phyloP scores from a whole-genome alignment of 1,140 invertebrate genomes.

The Macrostomum lignano region DNA sequence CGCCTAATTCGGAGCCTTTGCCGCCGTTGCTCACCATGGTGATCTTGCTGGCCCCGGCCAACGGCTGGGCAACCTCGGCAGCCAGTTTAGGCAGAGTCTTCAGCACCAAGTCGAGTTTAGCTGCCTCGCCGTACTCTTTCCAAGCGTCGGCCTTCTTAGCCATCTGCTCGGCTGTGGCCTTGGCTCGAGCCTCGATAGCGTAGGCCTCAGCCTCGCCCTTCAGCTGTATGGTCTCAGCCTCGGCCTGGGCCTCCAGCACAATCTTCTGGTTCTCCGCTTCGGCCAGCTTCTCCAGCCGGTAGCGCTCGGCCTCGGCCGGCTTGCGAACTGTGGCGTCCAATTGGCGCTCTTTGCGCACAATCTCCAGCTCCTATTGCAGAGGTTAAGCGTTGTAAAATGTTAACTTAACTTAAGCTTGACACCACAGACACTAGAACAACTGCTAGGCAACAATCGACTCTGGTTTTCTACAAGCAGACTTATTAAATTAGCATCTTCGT shows the following conservation, averaged over 20 bases:
- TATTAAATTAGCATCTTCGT: too few species aligned
- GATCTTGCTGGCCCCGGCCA: constrained; percentile 66
- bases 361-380: constrained; percentile 25
- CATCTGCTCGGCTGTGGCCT: constrained; percentile 80
- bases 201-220: constrained; percentile 63
- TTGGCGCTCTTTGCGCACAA: constrained; percentile 32
- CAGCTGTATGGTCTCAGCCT: constrained; percentile 54
- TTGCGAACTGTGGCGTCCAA: constrained; percentile 59
- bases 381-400: too few species aligned
- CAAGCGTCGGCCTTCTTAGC: constrained; percentile 77
- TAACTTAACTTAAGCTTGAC: too few species aligned
- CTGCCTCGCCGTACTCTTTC: constrained; percentile 58
- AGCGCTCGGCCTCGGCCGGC: constrained; percentile 76
- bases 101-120: constrained; percentile 83
- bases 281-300: constrained; percentile 58
- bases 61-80: constrained; percentile 68
- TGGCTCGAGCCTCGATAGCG: constrained; percentile 66
- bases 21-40: constrained; percentile 75
- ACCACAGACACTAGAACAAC: too few species aligned
- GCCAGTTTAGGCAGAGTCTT: constrained; percentile 61
- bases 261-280: constrained; percentile 44
- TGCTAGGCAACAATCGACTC: too few species aligned
- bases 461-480: too few species aligned
- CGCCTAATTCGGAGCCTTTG: constrained; percentile 49
- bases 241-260: constrained; percentile 64